Percentiles rank a stretch among this genome's conserved stretches.
phyloP scores from a whole-genome alignment of 2,888 invertebrate genomes.

The Aleiodes alternator region DNA sequence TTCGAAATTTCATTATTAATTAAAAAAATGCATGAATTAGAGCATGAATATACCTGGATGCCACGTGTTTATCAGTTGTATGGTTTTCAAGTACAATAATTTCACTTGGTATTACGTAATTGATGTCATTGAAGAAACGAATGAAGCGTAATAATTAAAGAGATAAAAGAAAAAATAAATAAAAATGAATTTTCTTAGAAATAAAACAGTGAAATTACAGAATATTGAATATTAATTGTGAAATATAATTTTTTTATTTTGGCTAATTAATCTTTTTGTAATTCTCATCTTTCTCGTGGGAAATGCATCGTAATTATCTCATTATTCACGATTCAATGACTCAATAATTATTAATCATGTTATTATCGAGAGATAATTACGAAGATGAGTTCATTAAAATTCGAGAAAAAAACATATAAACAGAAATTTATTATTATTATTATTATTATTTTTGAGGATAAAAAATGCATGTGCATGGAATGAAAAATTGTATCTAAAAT shows the following conservation, averaged over 20 bases:
- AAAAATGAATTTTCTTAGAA: neutral
- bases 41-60: too few species aligned
- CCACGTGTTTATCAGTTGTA: slow-evolving; percentile 12
- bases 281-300: slow-evolving; percentile 14
- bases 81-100: neutral
- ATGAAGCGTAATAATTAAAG: neutral
- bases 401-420: neutral
- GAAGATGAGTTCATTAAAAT: neutral
- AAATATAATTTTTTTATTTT: neutral
- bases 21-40: too few species aligned
- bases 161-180: neutral
- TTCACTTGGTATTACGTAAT: slow-evolving; percentile 1
- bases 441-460: too few species aligned
- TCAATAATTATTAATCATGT: slow-evolving; percentile 12
- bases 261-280: neutral
- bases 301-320: neutral
- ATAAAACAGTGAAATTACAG: neutral
- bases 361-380: neutral
- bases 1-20: too few species aligned
- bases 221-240: neutral
- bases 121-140: slow-evolving; percentile 14
- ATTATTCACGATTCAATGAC: neutral
- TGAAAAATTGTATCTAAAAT: neutral
- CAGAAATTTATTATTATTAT: too few species aligned
- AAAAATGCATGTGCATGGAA: slow-evolving; percentile 11